Percentiles rank a stretch among this genome's conserved stretches.
These are phyloP conservation scores for Cephus cinctus DNA, from an alignment of 1,140 invertebrate species.

Conservation along the genomic window DNA sequence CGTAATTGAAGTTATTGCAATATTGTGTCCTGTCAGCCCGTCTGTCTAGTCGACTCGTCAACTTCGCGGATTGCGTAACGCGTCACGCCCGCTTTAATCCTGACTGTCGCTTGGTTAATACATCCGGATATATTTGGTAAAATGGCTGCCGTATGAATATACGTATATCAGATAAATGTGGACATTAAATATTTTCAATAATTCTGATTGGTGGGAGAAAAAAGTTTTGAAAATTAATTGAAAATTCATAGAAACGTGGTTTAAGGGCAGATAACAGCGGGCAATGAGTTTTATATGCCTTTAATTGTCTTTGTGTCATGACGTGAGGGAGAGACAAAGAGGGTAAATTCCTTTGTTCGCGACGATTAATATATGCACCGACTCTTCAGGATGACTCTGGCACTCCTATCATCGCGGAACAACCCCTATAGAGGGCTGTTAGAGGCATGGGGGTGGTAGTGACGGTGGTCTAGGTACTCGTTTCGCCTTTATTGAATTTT, in stretches of 20 bases:
- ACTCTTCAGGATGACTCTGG: slow-evolving; percentile 28
- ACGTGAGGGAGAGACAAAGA: no score
- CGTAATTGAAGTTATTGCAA: slow-evolving; percentile 58
- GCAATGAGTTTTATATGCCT: no score
- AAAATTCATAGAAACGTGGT: no score
- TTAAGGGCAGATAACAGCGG: no score
- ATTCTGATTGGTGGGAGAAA: no score
- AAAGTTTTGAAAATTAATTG: no score
- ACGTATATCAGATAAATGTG: no score
- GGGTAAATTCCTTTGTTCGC: slow-evolving; percentile 47
- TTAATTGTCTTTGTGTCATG: no score
- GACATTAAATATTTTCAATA: no score
- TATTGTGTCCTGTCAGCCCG: slow-evolving; percentile 54
- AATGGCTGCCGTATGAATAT: no score
- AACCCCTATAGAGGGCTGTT: slow-evolving; percentile 22
- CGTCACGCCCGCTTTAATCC: slow-evolving; percentile 41
- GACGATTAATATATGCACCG: slow-evolving; percentile 44
- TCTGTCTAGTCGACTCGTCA: neutral
- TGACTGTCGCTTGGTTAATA: slow-evolving; percentile 39
- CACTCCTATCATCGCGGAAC: slow-evolving; percentile 23
- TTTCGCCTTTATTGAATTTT: slow-evolving; percentile 57
- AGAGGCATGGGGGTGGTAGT: slow-evolving; percentile 14
- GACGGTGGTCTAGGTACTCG: slow-evolving; percentile 39
- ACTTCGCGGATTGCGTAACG: slow-evolving; percentile 31
- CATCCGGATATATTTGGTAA: slow-evolving; percentile 14